A percentile compares a stretch with the other conserved stretches of the same genome.
phyloP scores from a whole-genome alignment of 2,113 vertebrate species.

The Percopsis transmontana region DNA sequence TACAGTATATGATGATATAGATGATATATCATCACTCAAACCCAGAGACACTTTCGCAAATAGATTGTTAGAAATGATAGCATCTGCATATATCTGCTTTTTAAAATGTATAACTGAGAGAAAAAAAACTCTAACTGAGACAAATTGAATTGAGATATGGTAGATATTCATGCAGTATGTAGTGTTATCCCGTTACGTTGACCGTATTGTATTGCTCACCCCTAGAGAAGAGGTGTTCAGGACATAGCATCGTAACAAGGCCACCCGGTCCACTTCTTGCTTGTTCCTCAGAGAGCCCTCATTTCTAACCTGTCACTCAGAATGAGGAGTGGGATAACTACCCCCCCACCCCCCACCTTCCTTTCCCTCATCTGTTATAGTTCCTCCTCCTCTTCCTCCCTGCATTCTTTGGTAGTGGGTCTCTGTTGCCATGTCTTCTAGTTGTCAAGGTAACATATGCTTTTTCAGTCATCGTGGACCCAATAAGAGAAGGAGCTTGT shows the following conservation, averaged over 20 bases:
- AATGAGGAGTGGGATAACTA: slow-evolving; percentile 65
- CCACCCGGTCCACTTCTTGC: slow-evolving; percentile 17
- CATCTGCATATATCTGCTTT: too few relatives aligned
- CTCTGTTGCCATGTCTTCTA: slow-evolving; percentile 25
- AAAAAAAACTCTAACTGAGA: too few relatives aligned
- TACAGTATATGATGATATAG: neutral
- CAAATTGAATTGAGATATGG: too few relatives aligned
- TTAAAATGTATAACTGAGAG: too few relatives aligned
- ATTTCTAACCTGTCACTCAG: slow-evolving; percentile 71
- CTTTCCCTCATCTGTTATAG: neutral
- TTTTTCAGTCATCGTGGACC: slow-evolving; percentile 37
- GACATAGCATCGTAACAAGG: slow-evolving; percentile 42
- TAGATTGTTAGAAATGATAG: too few relatives aligned
- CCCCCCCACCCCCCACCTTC: too few relatives aligned
- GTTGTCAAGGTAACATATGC: slow-evolving; percentile 33
- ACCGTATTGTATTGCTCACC: too few relatives aligned
- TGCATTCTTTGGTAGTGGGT: slow-evolving; percentile 15
- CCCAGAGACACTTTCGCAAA: too few relatives aligned
- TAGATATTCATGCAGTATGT: too few relatives aligned
- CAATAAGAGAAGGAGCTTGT: slow-evolving; percentile 18
- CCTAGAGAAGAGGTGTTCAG: slow-evolving; percentile 7
- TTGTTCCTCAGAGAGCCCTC: slow-evolving; percentile 58
- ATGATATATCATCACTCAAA: too few relatives aligned
- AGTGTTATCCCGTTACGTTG: too few relatives aligned
- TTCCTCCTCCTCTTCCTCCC: slow-evolving; percentile 1